Base-by-base conservation (phyloP, 2,113 vertebrate genomes). In the Cynopterus brachyotis region DNA sequence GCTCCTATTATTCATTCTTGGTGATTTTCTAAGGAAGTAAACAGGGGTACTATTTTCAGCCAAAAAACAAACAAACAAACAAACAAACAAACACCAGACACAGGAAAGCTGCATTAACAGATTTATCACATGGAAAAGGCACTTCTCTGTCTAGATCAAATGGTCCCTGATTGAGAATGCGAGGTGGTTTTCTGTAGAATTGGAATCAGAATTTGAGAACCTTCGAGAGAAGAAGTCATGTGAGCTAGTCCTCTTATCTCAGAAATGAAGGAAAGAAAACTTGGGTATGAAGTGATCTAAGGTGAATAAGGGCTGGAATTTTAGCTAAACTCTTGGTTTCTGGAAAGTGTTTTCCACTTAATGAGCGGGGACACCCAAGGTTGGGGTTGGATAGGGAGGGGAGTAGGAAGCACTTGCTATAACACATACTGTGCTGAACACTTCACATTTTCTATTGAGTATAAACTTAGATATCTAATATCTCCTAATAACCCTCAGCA, bases 191-290 rank as follows among this genome's bases (percentile, higher is more conserved):
- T 59, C 80, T 26, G 4, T 73, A 69, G n/a, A 92, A 17, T 70
- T 80, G 42, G n/a, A 97, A n/a, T 88, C 50, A 64, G 72, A 80
- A 32, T 62, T 64, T 42, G 20, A 82, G 80, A 90, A 82, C 0
- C 24, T 50, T 94, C 94, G 67, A 42, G 72, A 80, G 47, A 73
- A 40, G 35, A 81, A 37, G 32, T 80, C 30, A 76, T 0, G 7
- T 85, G 13, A 35, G 79, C 28, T 69, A 53, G 26, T 26, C 13
- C 32, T 11, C 19, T 85, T 42, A 80, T 73, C 30, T 35, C 9
- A 57, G 24, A 94, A 35, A 87, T 73, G 55, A 95, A n/a, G 57
- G 69, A 79, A 87, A 93, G 37, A 78, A 91, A 95, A 82, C 42
- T 42, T 5, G 35, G 60, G 20, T 91, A 22, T 88, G 3, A 84